Conservation (phyloP, 2,888 invertebrate genomes). For the Conomelus anceps region DNA sequence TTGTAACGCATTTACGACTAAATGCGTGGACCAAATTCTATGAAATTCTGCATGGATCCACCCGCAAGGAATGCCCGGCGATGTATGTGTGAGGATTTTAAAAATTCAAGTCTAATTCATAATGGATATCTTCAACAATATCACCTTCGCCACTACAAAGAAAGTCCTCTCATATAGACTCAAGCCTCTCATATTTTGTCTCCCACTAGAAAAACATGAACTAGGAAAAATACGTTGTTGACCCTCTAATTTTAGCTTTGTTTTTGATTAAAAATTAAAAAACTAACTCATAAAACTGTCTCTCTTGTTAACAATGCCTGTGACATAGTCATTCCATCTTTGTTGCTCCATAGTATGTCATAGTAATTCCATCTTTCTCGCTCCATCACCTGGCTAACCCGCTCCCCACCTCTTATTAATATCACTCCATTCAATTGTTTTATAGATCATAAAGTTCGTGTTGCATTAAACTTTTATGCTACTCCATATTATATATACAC, state of each 20-base stretch:
- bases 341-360: not conserved
- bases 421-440: conserved; percentile 13
- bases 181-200: not conserved
- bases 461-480: conserved; percentile 11
- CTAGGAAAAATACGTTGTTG: not conserved
- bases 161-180: too few relatives aligned
- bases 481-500: conserved; percentile 1
- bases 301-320: not conserved
- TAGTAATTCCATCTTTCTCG: not conserved
- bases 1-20: too few relatives aligned
- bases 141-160: too few relatives aligned
- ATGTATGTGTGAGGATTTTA: too few relatives aligned
- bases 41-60: too few relatives aligned
- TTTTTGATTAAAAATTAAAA: conserved; percentile 8
- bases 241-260: not conserved
- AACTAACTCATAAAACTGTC: not conserved
- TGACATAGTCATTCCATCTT: not conserved
- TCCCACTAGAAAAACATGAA: not conserved
- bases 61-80: too few relatives aligned
- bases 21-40: too few relatives aligned
- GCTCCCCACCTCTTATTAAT: conserved; percentile 2
- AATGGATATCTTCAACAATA: too few relatives aligned
- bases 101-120: too few relatives aligned
- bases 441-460: conserved; percentile 10
- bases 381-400: not conserved